A percentile compares a stretch with the other conserved stretches of the same genome.
These are phyloP conservation scores for Caprella mutica DNA, from an alignment of 2,888 invertebrate species.

Conservation along the genomic window DNA sequence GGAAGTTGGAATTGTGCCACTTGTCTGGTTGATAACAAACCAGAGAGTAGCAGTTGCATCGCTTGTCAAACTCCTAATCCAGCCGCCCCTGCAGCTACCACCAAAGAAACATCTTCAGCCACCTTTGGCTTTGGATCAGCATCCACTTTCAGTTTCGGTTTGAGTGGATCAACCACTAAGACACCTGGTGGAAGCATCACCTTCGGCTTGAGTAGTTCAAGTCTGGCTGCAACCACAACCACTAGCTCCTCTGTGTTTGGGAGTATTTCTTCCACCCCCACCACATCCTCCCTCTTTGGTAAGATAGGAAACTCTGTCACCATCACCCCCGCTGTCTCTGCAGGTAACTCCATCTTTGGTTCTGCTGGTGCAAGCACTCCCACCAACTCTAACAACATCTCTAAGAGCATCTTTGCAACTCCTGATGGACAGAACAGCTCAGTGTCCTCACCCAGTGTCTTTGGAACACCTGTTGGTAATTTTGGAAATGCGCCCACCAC, in stretches of 20 bases:
- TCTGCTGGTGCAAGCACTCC: not conserved
- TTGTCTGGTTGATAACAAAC: slow-evolving; percentile 22
- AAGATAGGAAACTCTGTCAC: too few relatives aligned
- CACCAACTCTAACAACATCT: too few relatives aligned
- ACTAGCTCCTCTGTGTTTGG: not conserved
- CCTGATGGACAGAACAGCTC: too few relatives aligned
- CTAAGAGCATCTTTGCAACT: not conserved
- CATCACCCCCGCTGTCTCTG: not conserved
- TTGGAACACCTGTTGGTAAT: not conserved
- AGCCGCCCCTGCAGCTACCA: not conserved
- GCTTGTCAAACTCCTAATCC: slow-evolving; percentile 29
- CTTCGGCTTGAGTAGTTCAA: slow-evolving; percentile 1
- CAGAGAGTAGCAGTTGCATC: slow-evolving; percentile 12
- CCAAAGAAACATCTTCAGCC: not conserved
- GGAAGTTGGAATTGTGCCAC: slow-evolving; percentile 25
- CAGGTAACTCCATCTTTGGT: not conserved
- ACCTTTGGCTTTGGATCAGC: not conserved
- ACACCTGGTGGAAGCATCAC: slow-evolving; percentile 4
- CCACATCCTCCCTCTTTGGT: not conserved
- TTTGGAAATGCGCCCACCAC: not conserved
- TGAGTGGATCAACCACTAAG: not conserved
- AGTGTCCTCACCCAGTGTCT: too few relatives aligned
- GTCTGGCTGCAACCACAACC: not conserved
- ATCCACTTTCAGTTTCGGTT: slow-evolving; percentile 6
- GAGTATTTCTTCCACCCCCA: not conserved